Evolutionary conservation across 2,113 vertebrate genomes (phyloP), one percentile per base, ranked within the genome.

Genomic region (Pan paniscus): DNA sequence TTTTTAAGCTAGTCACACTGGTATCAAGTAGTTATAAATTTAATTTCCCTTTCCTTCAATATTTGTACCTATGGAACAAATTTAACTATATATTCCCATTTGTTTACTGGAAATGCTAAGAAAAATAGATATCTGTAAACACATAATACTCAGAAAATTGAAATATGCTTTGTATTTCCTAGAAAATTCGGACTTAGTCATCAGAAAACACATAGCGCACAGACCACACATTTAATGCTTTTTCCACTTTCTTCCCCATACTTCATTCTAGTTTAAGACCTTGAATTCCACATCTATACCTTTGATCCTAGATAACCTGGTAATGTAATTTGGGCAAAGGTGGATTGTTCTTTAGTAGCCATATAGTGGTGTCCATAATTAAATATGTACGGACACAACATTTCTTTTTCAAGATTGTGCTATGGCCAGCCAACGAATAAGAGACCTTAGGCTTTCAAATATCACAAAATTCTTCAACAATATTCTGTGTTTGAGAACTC

Each of bases 121-220:
- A 72, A 68, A 89, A 79, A 50, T 46, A 6, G 59, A 17, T 57
- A 23, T 84, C 73, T 96, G 11, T 81, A 86, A 80, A 55, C 27
- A 61, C 2, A 57, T 8, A 73, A 87, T 93, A 86, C 8, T 79
- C 35, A 57, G 22, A 96, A 87, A 93, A 96, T 38, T 78, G 25
- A 92, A 93, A 93, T 83, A 59, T 55, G 13, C 9, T 90, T 94
- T 97, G 3, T 84, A 40, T 52, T 89, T 94, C 32, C 64, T 88
- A 67, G 81, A 96, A 94, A 93, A 95, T 76, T 94, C 32, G 40
- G 22, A 73, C 18, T 94, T 35, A 43, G 23, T 83, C 11, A 92
- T 6, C 27, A 90, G 40, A 94, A 93, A 90, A 86, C 32, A n/a
- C 16, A 85, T 85, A 80, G 6, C 14, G 23, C 81, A 23, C 46